These are phyloP conservation scores for Neocloeon triangulifer DNA, from an alignment of 1,140 invertebrate genomes.

Conservation along the genomic window DNA sequence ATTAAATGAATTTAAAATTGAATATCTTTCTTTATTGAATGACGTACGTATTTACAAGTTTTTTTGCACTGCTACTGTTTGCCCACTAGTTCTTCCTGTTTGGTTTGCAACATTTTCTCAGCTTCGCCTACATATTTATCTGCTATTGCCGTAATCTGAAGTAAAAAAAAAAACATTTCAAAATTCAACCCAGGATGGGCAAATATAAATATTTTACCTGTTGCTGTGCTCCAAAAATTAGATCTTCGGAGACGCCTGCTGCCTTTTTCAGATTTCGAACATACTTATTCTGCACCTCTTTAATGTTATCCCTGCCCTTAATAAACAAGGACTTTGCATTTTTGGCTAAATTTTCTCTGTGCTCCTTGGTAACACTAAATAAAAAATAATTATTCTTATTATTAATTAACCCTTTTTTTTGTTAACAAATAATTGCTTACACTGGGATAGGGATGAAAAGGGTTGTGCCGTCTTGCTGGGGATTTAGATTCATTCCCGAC, in stretches of 20 bases:
- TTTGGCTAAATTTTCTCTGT: constrained; percentile 66
- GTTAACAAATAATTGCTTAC: constrained; percentile 22
- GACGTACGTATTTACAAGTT: no score
- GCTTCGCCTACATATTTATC: constrained; percentile 39
- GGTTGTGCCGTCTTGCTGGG: constrained; percentile 81
- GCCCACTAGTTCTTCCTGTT: constrained; percentile 48
- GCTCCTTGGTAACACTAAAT: constrained; percentile 67
- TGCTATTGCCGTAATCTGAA: constrained; percentile 34
- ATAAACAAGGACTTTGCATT: constrained; percentile 63
- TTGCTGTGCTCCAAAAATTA: constrained; percentile 32
- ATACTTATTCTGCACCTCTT: constrained; percentile 50
- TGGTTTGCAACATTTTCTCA: constrained; percentile 37
- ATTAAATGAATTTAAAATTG: no score
- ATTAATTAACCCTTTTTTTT: background rate
- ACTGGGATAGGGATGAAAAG: constrained; percentile 73
- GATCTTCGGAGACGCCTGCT: constrained; percentile 33
- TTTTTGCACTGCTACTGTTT: no score
- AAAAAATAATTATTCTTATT: constrained; percentile 10
- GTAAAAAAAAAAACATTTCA: constrained; percentile 1
- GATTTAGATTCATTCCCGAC: constrained; percentile 80
- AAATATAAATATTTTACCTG: constrained; percentile 18
- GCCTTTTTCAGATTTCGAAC: constrained; percentile 44
- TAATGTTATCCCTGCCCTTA: constrained; percentile 55
- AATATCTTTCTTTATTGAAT: no score
- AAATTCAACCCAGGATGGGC: background rate